Evolutionary conservation across 2,888 invertebrate species (phyloP), one percentile per base, ranked within the genome.

Genomic region (Azorinus chamasolen): DNA sequence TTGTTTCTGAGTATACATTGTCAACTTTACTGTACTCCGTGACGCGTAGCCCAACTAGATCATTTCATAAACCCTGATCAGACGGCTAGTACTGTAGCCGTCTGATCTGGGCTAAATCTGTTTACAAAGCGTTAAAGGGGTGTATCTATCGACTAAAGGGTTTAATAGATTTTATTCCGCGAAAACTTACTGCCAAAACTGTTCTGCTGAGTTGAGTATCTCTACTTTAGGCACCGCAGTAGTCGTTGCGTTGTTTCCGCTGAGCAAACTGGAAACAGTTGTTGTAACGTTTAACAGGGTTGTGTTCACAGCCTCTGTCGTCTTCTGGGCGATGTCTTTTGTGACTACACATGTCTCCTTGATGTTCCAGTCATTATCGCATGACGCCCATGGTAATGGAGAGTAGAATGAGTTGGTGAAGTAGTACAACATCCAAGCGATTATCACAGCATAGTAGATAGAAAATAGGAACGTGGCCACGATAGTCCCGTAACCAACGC

Each of bases 391-490:
- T 12, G 83, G 83, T 3, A 83, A 63, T 1, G 63, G 59, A 4
- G 68, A 50, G 48, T 39, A 72, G 51, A 93, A 93, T 5, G 93
- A 93, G 46, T 89, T 83, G 43, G 72, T 65, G 71, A 93, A 87
- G 80, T 93, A 92, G 66, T 86, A 88, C n/a, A 93, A 72, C 41
- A 91, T 91, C 93, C 93, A 93, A 22, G 93, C 91, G 62, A 94
- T 87, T 59, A 94, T 93, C 2, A 94, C 93, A 61, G 94, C 94
- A 87, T 94, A 94, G 87, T 94, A 94, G 18, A 94, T 89, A 80
- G 94, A 54, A 50, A 81, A 81, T 0, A 81, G 22, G 41, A 69
- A 81, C 20, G 81, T 81, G 1, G 69, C 50, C 10, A 78, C 55
- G 1, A 78, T 20, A 1, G 78, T 69, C 2, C 81, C 78, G 43